Evolutionary conservation across 2,113 vertebrate species (phyloP).

Genomic region (Arvicanthis niloticus): DNA sequence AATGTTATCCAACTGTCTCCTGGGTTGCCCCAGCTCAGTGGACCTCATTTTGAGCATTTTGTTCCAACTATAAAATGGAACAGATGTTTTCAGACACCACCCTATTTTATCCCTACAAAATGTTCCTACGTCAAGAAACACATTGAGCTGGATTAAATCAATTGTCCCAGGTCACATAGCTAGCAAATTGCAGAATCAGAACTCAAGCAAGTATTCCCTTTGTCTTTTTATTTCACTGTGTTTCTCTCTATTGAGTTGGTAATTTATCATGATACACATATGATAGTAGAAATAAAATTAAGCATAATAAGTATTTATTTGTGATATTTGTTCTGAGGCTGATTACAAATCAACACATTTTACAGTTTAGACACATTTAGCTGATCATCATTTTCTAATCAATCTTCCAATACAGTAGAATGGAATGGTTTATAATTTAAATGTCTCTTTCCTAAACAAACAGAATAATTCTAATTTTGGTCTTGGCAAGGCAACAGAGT

Average conservation of each 20-base stretch:
- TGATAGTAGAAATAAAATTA: constrained; percentile 37
- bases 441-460: constrained; percentile 12
- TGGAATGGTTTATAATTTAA: constrained; percentile 26
- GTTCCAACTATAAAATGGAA: constrained; percentile 36
- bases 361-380: background rate
- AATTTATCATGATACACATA: constrained; percentile 12
- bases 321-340: background rate
- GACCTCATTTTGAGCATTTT: constrained; percentile 62
- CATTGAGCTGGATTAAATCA: constrained; percentile 63
- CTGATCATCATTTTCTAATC: constrained; percentile 2
- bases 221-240: constrained; percentile 3
- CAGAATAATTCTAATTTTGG: constrained; percentile 19
- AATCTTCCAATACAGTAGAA: background rate
- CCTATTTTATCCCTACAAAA: constrained; percentile 69
- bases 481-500: background rate
- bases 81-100: constrained; percentile 43
- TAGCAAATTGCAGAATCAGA: constrained; percentile 58
- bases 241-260: constrained; percentile 39
- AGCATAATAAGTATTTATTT: constrained; percentile 55
- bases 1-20: constrained; percentile 57
- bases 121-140: constrained; percentile 39
- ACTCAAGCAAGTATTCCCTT: constrained; percentile 62
- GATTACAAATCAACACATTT: constrained; percentile 32
- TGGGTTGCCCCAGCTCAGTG: constrained; percentile 27
- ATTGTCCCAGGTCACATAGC: constrained; percentile 55